phyloP scores from a whole-genome alignment of 2,888 invertebrate genomes.

The Gibbula magus region DNA sequence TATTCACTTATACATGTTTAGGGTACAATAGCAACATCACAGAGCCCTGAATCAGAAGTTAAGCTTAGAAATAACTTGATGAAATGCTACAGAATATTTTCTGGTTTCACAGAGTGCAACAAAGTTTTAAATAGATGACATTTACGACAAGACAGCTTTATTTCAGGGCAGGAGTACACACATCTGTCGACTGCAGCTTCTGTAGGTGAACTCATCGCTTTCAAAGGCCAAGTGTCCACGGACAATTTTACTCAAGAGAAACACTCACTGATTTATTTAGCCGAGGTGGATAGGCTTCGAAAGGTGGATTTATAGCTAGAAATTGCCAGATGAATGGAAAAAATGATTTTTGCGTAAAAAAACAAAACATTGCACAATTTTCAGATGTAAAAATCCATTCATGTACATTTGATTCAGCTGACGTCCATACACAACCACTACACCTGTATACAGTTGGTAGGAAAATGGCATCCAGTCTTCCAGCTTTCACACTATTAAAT shows the following conservation, averaged over 20 bases:
- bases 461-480: background rate
- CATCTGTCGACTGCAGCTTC: background rate
- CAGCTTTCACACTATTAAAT: slow-evolving; percentile 11
- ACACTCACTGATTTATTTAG: too few relatives aligned
- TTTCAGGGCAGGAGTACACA: background rate
- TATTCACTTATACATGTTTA: background rate
- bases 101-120: slow-evolving; percentile 8
- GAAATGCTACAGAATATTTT: background rate
- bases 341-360: background rate
- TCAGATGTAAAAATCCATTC: too few relatives aligned
- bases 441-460: background rate
- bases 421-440: background rate
- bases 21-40: background rate
- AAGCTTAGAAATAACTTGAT: background rate
- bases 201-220: too few relatives aligned
- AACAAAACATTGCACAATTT: background rate
- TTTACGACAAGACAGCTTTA: slow-evolving; percentile 3
- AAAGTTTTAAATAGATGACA: slow-evolving; percentile 8
- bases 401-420: background rate
- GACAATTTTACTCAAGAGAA: too few relatives aligned
- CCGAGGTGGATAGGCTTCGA: too few relatives aligned
- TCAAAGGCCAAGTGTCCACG: too few relatives aligned
- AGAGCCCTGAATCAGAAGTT: background rate
- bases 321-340: background rate
- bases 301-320: background rate